Base-by-base conservation (phyloP, 1,140 invertebrate genomes). In the Scaptomyza hsui region DNA sequence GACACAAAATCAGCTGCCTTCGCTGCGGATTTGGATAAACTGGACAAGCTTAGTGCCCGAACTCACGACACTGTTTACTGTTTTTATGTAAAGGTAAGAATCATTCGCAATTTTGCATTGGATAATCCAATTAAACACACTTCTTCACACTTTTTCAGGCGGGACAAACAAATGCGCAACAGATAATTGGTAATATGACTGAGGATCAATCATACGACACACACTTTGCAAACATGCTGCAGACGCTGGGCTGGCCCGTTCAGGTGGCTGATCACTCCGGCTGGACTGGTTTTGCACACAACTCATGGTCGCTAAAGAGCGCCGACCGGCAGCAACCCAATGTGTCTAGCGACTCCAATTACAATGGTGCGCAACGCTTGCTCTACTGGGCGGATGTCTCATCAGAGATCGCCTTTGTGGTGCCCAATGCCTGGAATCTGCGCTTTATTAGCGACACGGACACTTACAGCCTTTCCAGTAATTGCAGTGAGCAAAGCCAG, bases 351-450 rank as follows among this genome's bases (percentile, higher is more conserved):
- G 85, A 89, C 16, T 47, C 76, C 0, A 85, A 76, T 59, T 91
- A 79, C 41, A 89, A 89, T 72, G 95, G 95, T 0, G 92, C 94
- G 13, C 93, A 93, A 42, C 93, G 95, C 74, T 95, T 98, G 1
- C 91, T 99, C 2, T 99, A 99, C 92, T 99, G 98, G 98, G 96
- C 97, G n/a, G 98, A 99, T 92, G 96, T 97, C 0, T 96, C 95
- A 21, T 97, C 97, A 1, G 98, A 99, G 93, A 95, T 99, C 59
- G 97, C 97, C 0, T 99, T 99, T 92, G 94, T 99, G 44, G 96
- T 99, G 16, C 98, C 98, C 1, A 96, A 97, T 3, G 92, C 93
- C 1, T 92, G 92, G 70, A 93, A 93, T 62, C 6, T 82, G 10
- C 51, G 79, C 12, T 74, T 75, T 18, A 81, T 78, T 18, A 82